Conservation (phyloP, 1,140 invertebrate genomes). For the Drosophila murphyi region DNA sequence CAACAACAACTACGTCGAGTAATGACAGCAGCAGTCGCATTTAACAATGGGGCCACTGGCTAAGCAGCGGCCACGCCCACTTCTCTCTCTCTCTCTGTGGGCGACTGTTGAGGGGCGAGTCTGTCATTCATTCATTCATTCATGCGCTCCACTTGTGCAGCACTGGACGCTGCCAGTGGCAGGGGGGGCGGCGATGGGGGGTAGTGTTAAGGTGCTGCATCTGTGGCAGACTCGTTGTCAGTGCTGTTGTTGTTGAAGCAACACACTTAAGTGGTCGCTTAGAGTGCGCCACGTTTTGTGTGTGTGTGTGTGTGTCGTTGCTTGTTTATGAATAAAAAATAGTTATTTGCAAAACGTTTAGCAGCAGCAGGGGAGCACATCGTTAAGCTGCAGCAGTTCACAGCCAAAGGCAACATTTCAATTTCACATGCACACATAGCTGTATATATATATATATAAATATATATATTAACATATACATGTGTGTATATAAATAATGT, state of each 20-base stretch:
- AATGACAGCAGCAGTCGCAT: conserved; percentile 52
- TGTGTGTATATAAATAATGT: neutral
- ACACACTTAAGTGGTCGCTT: conserved; percentile 81
- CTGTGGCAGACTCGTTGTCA: conserved; percentile 56
- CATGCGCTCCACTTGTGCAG: conserved; percentile 67
- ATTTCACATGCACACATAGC: conserved; percentile 7
- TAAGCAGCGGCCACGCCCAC: conserved; percentile 71
- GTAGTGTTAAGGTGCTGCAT: conserved; percentile 29
- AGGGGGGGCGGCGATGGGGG: neutral
- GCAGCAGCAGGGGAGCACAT: conserved; percentile 33
- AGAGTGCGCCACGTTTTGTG: conserved; percentile 65
- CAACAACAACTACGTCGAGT: conserved; percentile 27
- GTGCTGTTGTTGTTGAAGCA: conserved; percentile 47
- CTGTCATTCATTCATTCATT: conserved; percentile 72
- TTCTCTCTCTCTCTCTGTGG: neutral
- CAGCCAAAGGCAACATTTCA: conserved; percentile 18
- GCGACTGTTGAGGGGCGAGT: conserved; percentile 59
- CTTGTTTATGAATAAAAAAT: conserved; percentile 82
- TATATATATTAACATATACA: neutral
- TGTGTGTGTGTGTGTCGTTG: conserved; percentile 53
- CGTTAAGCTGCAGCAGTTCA: conserved; percentile 14
- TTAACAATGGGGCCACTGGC: conserved; percentile 69
- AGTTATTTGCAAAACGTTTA: conserved; percentile 83
- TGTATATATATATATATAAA: neutral
- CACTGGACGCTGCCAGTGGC: conserved; percentile 55